Evolutionary conservation across 92 coral and sea anemone species (phyloP), one percentile per base, ranked within the genome.

Genomic region (Nematostella vectensis): DNA sequence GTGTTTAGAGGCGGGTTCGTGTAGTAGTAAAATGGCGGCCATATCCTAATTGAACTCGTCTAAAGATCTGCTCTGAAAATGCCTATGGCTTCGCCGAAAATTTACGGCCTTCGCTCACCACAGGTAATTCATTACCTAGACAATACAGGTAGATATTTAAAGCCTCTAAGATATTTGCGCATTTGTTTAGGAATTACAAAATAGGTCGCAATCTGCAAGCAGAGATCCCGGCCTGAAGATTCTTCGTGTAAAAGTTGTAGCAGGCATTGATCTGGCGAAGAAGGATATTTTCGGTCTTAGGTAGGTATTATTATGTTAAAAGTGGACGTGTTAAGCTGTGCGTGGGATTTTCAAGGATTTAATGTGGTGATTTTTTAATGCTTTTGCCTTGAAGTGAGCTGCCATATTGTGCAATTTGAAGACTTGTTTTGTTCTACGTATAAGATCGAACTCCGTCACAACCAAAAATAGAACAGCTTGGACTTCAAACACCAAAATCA

Each of bases 231-330:
- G n/a, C n/a, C 21, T 70, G n/a, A 80, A 59, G 31, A 63, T 82
- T 18, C 62, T 93, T n/a, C 83, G 81, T 11, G 85, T 93, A 1
- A 42, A 29, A 3, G 91, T 93, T 16, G 28, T 75, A 26, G 62
- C 60, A 26, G 99, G 88, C 1, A 54, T 56, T 26, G 62, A 76
- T 27, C 38, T 93, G 54, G 96, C 96, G 42, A 93, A 93, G 61
- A 93, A 93, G 63, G 99, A 91, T 59, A 79, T 91, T 12, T 91
- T 91, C 75, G 98, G 98, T 19, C 61, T 91, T 23, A 91, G 98
- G 98, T 91, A 51, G 22, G 94, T 27, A n/a, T n/a, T n/a, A n/a
- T 8, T 1, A 17, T 10, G 16, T 63, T 2, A 1, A 54, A n/a
- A n/a, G n/a, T n/a, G n/a, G n/a, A n/a, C n/a, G n/a, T n/a, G n/a